These are phyloP conservation scores for Phataginus tricuspis DNA, from an alignment of 2,797 vertebrate species.

Conservation along the genomic window DNA sequence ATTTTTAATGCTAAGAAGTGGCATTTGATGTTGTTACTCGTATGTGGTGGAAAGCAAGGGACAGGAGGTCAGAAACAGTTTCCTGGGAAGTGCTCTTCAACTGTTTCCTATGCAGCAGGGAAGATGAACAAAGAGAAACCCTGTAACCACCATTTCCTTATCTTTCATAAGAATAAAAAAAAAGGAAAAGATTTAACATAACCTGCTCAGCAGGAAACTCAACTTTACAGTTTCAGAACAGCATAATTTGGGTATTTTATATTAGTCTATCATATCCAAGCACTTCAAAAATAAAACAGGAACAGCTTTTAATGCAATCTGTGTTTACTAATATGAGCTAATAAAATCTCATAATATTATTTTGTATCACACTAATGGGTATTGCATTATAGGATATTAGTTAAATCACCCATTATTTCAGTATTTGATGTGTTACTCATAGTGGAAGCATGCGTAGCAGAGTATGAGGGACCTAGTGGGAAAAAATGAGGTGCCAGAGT, in stretches of 20 bases:
- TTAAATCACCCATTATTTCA: slow-evolving; percentile 76
- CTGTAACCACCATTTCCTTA: slow-evolving; percentile 73
- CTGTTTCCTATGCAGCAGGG: slow-evolving; percentile 60
- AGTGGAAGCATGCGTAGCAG: slow-evolving; percentile 31
- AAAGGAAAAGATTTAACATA: slow-evolving; percentile 83
- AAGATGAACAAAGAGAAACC: slow-evolving; percentile 74
- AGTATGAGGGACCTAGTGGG: neutral
- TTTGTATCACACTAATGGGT: slow-evolving; percentile 84
- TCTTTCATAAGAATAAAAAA: slow-evolving; percentile 78
- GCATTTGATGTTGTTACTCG: slow-evolving; percentile 71
- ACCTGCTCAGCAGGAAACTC: slow-evolving; percentile 82
- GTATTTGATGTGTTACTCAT: slow-evolving; percentile 70
- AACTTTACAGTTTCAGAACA: slow-evolving; percentile 82
- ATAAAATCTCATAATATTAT: slow-evolving; percentile 85
- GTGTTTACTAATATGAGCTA: slow-evolving; percentile 85
- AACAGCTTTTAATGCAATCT: slow-evolving; percentile 87
- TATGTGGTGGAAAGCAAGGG: slow-evolving; percentile 66
- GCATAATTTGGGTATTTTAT: slow-evolving; percentile 78
- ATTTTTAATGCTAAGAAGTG: slow-evolving; percentile 74
- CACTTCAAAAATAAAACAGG: slow-evolving; percentile 81
- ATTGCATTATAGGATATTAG: slow-evolving; percentile 82
- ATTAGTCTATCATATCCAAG: slow-evolving; percentile 80
- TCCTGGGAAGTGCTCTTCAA: slow-evolving; percentile 70
- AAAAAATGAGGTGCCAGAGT: neutral
- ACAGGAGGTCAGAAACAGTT: slow-evolving; percentile 67